Conservation (phyloP, 2,888 invertebrate species). For the Osmoderma eremita region DNA sequence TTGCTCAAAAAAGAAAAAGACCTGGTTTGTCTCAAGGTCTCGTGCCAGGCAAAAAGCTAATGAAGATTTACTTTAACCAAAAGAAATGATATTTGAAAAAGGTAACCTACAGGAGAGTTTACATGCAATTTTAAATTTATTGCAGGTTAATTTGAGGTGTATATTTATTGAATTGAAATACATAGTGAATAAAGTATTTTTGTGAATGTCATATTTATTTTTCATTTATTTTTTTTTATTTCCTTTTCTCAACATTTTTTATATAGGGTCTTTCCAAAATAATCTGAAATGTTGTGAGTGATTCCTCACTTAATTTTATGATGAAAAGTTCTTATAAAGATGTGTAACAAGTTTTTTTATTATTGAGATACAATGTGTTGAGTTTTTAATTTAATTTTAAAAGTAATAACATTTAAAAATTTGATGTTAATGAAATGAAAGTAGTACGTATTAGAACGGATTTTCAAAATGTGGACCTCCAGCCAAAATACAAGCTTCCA, state of each 20-base stretch:
- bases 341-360: too few species aligned
- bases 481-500: too few species aligned
- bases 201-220: constrained; percentile 2
- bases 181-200: constrained; percentile 22
- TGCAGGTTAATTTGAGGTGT: constrained; percentile 27
- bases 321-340: too few species aligned
- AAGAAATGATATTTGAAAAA: constrained; percentile 56
- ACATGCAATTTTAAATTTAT: constrained; percentile 41
- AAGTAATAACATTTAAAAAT: too few species aligned
- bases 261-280: constrained; percentile 2
- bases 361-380: too few species aligned
- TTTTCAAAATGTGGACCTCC: too few species aligned
- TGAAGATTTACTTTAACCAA: constrained; percentile 79
- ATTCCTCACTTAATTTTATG: too few species aligned
- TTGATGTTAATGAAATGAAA: too few species aligned
- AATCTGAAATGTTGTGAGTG: too few species aligned
- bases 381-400: too few species aligned
- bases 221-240: not conserved
- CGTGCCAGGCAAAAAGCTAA: constrained; percentile 85
- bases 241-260: not conserved
- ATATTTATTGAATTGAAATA: constrained; percentile 1
- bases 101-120: not conserved
- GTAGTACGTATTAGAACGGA: too few species aligned
- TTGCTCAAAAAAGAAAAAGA: constrained; percentile 71
- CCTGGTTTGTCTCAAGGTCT: constrained; percentile 82